Conservation (phyloP, 2,113 vertebrate species). For the Phaethornis superciliosus region DNA sequence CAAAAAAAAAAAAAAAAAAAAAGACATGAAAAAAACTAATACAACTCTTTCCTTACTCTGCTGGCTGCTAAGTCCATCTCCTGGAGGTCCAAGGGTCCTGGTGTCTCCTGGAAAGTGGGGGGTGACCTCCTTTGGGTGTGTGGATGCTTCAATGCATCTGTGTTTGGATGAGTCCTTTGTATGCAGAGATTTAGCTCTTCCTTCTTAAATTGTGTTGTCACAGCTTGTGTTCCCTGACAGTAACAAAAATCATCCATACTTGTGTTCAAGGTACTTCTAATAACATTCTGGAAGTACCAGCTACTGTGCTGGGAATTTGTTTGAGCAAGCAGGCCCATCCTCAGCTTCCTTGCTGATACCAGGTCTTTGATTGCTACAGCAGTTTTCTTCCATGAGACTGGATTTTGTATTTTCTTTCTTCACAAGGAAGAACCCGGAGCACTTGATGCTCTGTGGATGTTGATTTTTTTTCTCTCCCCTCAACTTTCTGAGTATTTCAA, state of each 20-base stretch:
- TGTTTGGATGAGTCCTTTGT: background rate
- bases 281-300: background rate
- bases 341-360: background rate
- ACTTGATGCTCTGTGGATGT: background rate
- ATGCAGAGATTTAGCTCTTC: fast-evolving
- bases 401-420: background rate
- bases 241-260: too few species aligned
- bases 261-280: background rate
- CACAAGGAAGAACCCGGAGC: background rate
- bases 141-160: fast-evolving
- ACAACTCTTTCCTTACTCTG: background rate
- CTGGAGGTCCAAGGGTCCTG: background rate
- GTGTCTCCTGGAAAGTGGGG: fast-evolving
- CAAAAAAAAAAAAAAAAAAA: too few species aligned
- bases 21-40: background rate
- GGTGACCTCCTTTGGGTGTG: background rate
- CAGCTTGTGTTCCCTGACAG: background rate
- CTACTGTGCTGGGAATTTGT: background rate
- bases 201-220: background rate
- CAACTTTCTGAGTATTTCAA: background rate
- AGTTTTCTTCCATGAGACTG: background rate
- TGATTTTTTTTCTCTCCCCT: background rate
- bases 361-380: background rate
- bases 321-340: background rate
- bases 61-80: background rate